Evolutionary conservation across 1,140 invertebrate species (phyloP).

Genomic region (Mya arenaria): DNA sequence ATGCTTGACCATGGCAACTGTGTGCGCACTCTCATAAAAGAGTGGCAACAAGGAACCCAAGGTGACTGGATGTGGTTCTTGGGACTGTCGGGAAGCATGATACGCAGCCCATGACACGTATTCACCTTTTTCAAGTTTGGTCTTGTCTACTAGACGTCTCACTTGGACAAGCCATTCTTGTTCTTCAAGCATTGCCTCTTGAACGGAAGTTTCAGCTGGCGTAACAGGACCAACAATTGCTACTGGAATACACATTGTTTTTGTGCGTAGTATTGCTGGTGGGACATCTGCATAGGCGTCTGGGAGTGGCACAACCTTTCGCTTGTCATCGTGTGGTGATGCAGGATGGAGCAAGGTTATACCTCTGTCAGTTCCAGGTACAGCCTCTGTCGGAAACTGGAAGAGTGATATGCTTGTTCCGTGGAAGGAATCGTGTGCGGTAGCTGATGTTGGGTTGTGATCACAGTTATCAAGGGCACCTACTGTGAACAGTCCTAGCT

Average conservation of each 20-base stretch:
- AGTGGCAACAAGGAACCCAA: constrained; percentile 48
- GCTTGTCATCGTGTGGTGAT: not conserved
- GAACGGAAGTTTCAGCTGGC: not conserved
- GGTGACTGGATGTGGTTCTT: not conserved
- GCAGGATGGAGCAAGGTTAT: not conserved
- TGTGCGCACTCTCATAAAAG: constrained; percentile 46
- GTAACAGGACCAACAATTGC: too few species aligned
- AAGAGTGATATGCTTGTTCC: constrained; percentile 66
- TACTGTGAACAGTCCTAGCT: constrained; percentile 48
- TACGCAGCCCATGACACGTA: not conserved
- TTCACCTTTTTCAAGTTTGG: not conserved
- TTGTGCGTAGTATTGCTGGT: constrained; percentile 6
- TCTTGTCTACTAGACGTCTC: not conserved
- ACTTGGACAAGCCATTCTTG: constrained; percentile 32
- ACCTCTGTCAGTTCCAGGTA: not conserved
- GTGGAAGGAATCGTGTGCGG: constrained; percentile 59
- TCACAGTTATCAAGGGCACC: constrained; percentile 62
- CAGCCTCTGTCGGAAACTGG: constrained; percentile 46
- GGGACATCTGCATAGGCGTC: constrained; percentile 43
- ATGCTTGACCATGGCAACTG: constrained; percentile 57
- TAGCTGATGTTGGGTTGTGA: constrained; percentile 63
- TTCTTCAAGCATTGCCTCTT: not conserved
- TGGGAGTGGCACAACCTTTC: constrained; percentile 13
- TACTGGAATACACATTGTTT: too few species aligned
- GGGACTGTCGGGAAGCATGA: not conserved